Evolutionary conservation across 2,797 vertebrate species (phyloP).

Genomic region (Darevskia nairensis): DNA sequence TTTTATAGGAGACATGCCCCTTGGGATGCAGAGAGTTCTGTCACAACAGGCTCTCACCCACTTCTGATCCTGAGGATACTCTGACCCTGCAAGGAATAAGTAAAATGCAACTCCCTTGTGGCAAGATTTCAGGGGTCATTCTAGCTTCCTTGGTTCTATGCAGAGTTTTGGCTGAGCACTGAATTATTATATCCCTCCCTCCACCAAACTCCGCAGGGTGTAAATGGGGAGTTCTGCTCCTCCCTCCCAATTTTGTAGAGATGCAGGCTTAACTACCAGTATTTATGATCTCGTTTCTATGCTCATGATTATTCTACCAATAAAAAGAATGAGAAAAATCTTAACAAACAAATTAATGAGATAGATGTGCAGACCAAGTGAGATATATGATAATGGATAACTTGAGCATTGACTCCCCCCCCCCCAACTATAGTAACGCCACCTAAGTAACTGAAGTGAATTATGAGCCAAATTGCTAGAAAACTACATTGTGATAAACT

Average conservation of each 20-base stretch:
- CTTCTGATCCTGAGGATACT: not conserved
- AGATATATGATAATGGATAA: constrained; percentile 51
- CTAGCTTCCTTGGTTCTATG: not conserved
- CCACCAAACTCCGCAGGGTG: not conserved
- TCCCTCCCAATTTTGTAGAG: not conserved
- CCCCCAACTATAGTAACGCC: not conserved
- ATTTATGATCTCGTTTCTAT: constrained; percentile 36
- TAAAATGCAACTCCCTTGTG: not conserved
- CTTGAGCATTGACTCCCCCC: constrained; percentile 18
- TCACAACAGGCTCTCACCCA: not conserved
- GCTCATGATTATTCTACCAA: constrained; percentile 55
- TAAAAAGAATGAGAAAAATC: constrained; percentile 57
- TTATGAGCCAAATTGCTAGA: constrained; percentile 45
- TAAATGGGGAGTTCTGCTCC: constrained; percentile 3
- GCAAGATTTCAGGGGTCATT: not conserved
- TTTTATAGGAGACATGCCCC: not conserved
- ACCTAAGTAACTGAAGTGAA: constrained; percentile 42
- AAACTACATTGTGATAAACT: constrained; percentile 42
- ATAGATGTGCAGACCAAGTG: constrained; percentile 47
- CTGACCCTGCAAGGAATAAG: not conserved
- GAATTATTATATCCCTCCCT: not conserved
- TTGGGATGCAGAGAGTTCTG: not conserved
- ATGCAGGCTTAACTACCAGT: constrained; percentile 45
- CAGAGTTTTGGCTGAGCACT: not conserved
- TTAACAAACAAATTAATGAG: constrained; percentile 52